Conservation (phyloP, 1,140 invertebrate genomes). For the Triops cancriformis region DNA sequence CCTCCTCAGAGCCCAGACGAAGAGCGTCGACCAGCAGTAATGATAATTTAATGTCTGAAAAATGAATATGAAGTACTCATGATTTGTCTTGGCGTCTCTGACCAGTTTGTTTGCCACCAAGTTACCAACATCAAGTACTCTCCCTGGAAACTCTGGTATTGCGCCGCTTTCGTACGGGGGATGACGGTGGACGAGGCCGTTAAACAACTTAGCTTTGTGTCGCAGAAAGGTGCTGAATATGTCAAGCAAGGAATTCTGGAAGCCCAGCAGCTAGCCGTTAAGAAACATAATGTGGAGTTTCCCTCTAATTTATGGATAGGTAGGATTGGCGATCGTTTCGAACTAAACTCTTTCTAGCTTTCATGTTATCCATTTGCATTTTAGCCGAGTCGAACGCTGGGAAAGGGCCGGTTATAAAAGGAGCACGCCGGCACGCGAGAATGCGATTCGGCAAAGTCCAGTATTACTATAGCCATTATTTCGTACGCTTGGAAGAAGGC, state of each 20-base stretch:
- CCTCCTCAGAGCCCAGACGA: constrained; percentile 67
- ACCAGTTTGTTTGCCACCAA: constrained; percentile 76
- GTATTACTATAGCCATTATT: constrained; percentile 79
- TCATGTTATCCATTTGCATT: constrained; percentile 36
- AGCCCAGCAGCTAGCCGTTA: constrained; percentile 77
- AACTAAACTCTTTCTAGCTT: constrained; percentile 24
- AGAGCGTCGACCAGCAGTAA: constrained; percentile 69
- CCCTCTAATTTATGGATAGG: constrained; percentile 93
- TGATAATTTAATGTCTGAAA: constrained; percentile 35
- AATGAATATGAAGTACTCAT: constrained; percentile 16
- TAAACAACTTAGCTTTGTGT: constrained; percentile 74
- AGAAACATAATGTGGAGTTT: constrained; percentile 87
- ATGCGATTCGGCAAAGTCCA: constrained; percentile 56
- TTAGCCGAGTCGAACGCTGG: constrained; percentile 74
- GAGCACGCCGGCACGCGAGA: constrained; percentile 69
- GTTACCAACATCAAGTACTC: constrained; percentile 79
- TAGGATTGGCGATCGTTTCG: constrained; percentile 46
- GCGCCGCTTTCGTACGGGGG: constrained; percentile 74
- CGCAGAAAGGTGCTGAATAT: constrained; percentile 70
- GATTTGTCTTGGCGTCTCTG: constrained; percentile 36
- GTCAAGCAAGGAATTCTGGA: constrained; percentile 74
- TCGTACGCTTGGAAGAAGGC: constrained; percentile 83
- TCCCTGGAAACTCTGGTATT: constrained; percentile 85
- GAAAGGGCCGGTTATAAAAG: constrained; percentile 68
- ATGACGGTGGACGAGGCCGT: constrained; percentile 89